Evolutionary conservation across 2,888 invertebrate genomes (phyloP), one percentile per base, ranked within the genome.

Genomic region (Pogonocherus hispidulus): DNA sequence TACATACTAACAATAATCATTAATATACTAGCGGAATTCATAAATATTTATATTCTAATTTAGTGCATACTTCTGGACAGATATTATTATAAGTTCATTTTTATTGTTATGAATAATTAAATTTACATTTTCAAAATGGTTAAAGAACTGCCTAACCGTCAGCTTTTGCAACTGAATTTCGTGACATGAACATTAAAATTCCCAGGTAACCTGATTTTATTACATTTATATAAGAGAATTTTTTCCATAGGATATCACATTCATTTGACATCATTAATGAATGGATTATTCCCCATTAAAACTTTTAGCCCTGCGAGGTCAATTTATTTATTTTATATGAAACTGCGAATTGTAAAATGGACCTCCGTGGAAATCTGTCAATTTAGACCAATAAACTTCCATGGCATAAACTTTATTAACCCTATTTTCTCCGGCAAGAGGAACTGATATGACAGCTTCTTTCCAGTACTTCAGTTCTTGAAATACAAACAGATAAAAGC

Each of bases 271-370:
- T 19, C 37, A 8, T 11, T 16, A 37, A 55, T 18, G 37, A 55
- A 4, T 11, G 35, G 11, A 37, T 37, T 55, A 37, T 37, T 37
- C 20, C 20, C 11, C 14, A 11, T 19, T 32, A 20, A 55, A 55
- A 41, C 11, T 55, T 55, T 41, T 20, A 37, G 37, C 20, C 49
- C 55, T 35, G 11, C 8, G 37, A 55, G 55, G 27, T 55, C 19
- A n/a, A 55, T 55, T 52, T 52, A 52, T 52, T 23, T 22, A n/a
- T 41, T 41, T n/a, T 20, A 52, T 27, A 23, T 52, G 14, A 27
- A 52, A 52, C n/a, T 52, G 14, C 8, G 27, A 27, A n/a, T 6
- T 16, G 27, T n/a, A 4, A 20, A 55, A 35, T 55, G 19, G 18
- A 37, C 9, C 35, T 18, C 11, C 19, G 18, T n/a, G 18, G 19